Evolutionary conservation across 2,113 vertebrate species (phyloP).

Genomic region (human): DNA sequence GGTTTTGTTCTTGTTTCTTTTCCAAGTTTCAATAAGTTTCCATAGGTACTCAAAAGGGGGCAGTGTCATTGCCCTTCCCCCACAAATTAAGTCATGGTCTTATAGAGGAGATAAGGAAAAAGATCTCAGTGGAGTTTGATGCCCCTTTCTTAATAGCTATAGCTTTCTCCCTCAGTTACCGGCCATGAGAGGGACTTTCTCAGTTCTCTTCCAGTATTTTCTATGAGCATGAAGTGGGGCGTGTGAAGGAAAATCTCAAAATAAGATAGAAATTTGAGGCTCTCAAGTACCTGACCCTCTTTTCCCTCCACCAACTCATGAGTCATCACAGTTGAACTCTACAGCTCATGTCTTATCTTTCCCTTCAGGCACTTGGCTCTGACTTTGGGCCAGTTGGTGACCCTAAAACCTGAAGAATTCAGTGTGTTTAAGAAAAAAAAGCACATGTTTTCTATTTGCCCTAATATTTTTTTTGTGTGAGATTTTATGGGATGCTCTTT

Average conservation of each 20-base stretch:
- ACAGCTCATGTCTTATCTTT: not conserved
- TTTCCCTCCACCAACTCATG: not conserved
- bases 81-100: not conserved
- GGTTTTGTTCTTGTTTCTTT: not conserved
- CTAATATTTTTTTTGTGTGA: not conserved
- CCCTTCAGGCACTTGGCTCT: not conserved
- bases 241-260: not conserved
- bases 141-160: not conserved
- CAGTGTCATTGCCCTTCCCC: no score
- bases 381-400: not conserved
- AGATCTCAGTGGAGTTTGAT: not conserved
- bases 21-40: not conserved
- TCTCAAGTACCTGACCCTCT: not conserved
- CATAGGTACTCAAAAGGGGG: not conserved
- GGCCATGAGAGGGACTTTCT: not conserved
- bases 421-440: not conserved
- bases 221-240: not conserved
- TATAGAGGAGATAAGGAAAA: not conserved
- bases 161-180: not conserved
- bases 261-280: not conserved
- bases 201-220: not conserved
- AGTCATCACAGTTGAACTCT: not conserved
- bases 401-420: not conserved
- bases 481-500: not conserved
- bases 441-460: not conserved